phyloP scores from a whole-genome alignment of 2,113 vertebrate species.

The Lethenteron reissneri region DNA sequence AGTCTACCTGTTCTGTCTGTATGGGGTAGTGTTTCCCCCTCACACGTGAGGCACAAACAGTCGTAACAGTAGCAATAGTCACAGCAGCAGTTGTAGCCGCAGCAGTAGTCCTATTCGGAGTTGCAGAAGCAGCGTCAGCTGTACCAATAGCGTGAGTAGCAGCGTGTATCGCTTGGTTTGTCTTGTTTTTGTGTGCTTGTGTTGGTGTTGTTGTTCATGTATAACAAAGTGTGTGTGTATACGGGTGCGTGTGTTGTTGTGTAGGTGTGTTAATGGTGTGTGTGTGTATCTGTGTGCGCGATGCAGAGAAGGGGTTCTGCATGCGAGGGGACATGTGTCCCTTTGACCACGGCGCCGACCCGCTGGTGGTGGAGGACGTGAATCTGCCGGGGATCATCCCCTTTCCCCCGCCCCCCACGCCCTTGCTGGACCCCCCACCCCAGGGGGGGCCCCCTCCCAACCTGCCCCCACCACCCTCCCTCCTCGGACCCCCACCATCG shows the following conservation, averaged over 20 bases:
- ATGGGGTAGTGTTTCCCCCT: no score
- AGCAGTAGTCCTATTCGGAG: no score
- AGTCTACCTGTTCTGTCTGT: no score
- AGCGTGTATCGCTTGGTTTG: background rate
- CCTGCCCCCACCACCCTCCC: slow-evolving; percentile 33
- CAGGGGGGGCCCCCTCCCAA: slow-evolving; percentile 56
- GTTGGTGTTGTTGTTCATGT: background rate
- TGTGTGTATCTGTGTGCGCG: background rate
- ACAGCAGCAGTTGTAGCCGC: no score
- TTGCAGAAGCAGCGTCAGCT: no score
- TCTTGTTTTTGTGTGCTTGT: background rate
- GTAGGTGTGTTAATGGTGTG: background rate
- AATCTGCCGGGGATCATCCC: slow-evolving; percentile 80
- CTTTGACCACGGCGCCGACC: slow-evolving; percentile 90
- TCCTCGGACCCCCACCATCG: slow-evolving; percentile 66
- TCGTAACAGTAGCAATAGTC: no score
- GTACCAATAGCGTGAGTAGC: no score
- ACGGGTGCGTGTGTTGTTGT: background rate
- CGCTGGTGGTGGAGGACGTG: slow-evolving; percentile 88
- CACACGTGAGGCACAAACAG: no score
- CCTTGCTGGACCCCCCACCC: slow-evolving; percentile 59
- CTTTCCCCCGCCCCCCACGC: slow-evolving; percentile 65
- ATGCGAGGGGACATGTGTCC: slow-evolving; percentile 94
- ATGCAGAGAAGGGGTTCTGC: slow-evolving; percentile 86
- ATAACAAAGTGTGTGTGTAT: background rate